Evolutionary conservation across 2,113 vertebrate species (phyloP).

Genomic region (Thoracochromis brauschi): DNA sequence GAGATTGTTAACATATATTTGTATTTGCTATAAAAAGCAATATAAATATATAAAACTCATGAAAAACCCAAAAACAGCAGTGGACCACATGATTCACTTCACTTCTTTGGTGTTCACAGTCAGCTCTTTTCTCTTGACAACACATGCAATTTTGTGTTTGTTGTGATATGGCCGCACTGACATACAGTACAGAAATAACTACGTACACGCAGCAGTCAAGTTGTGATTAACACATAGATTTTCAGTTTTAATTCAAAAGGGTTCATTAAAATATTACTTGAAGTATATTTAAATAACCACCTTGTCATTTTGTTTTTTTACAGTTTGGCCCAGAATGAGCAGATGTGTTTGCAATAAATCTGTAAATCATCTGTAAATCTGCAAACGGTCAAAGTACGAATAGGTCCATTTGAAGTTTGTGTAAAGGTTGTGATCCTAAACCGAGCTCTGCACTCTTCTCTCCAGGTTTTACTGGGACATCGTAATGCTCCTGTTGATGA

Average conservation of each 20-base stretch:
- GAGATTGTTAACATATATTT: not conserved
- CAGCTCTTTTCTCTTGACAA: not conserved
- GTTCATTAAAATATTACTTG: not conserved
- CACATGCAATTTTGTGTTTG: not conserved
- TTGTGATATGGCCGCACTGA: not conserved
- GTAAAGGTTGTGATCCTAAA: not conserved
- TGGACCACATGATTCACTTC: not conserved
- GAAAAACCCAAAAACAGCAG: not conserved
- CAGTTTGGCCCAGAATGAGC: not conserved
- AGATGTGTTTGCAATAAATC: not conserved
- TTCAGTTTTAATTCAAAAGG: not conserved
- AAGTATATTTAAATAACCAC: not conserved
- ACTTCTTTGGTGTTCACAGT: not conserved
- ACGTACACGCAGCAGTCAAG: not conserved
- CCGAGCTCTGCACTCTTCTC: not conserved
- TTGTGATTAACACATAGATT: not conserved
- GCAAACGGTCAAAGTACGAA: not conserved
- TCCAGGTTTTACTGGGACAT: slow-evolving; percentile 76
- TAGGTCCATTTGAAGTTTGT: not conserved
- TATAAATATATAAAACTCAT: not conserved
- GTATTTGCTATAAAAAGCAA: not conserved
- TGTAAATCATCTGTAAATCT: not conserved
- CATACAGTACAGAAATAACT: not conserved
- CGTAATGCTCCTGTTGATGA: slow-evolving; percentile 75
- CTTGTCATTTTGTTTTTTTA: not conserved